Conservation (phyloP, 1,140 invertebrate species). For the Berghia stephanieae region DNA sequence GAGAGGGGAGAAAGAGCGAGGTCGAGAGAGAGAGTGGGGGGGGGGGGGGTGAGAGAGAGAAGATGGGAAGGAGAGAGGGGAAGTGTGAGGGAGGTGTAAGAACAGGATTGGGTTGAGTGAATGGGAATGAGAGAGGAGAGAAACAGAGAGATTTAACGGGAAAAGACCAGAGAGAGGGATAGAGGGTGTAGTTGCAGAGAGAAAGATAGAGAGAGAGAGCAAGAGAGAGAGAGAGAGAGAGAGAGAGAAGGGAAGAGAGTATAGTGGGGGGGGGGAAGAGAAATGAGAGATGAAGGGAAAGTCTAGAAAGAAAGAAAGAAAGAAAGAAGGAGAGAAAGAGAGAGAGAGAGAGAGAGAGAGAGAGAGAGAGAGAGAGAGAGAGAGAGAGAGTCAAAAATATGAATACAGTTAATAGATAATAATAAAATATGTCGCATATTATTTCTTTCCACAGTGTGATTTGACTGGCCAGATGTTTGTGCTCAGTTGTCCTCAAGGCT, state of each 20-base stretch:
- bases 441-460: no score
- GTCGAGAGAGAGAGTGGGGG: background rate
- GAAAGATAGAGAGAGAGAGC: conserved; percentile 1
- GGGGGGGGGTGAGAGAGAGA: background rate
- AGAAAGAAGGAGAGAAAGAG: conserved; percentile 18
- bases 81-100: background rate
- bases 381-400: background rate
- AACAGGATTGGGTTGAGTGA: background rate
- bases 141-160: background rate
- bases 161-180: background rate
- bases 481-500: background rate
- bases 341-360: background rate
- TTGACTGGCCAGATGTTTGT: no score
- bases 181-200: background rate
- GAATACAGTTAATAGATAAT: background rate
- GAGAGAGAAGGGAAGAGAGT: conserved; percentile 4
- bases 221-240: background rate
- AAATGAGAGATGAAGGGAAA: background rate
- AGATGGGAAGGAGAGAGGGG: background rate
- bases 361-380: conserved; percentile 16
- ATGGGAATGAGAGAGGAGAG: background rate
- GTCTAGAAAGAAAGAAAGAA: background rate
- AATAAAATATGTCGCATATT: background rate
- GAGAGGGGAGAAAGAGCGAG: background rate
- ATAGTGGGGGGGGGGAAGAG: background rate